Base-by-base conservation (phyloP, 2,888 invertebrate species). In the Drosophila demipolita region DNA sequence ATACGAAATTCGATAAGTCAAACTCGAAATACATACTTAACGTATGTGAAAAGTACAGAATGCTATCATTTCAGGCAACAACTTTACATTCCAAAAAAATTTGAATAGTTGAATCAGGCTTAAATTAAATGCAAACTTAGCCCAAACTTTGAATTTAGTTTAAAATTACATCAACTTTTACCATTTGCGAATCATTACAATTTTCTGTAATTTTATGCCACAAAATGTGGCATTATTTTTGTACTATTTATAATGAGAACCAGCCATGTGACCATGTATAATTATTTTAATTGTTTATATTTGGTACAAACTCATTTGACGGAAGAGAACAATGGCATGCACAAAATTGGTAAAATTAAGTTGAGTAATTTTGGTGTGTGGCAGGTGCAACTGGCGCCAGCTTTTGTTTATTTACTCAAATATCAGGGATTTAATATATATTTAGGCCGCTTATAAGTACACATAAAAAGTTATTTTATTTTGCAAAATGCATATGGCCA, bases 251-350 rank as follows among this genome's bases (percentile, higher is more conserved):
- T 12, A 15, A 23, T 15, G 1, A 20, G 38, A 38, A 60, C 40
- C 49, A 62, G 36, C 48, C 54, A 29, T 59, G 63, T 65, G 40
- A 66, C 60, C 58, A 32, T 57, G 61, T n/a, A 52, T 66, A 80
- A 80, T 80, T 75, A 80, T 61, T 70, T 68, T 70, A 75, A 83
- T 83, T 73, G 73, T 67, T 75, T 58, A 58, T 70, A 64, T 73
- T 78, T 69, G 62, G 45, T 29, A 36, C 54, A 61, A 49, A 59
- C 66, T 57, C 55, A 72, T 74, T 69, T 64, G 54, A 40, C 23
- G 52, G n/a, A 45, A 59, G 57, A 52, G 59, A 36, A 53, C 52
- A 58, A 59, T 76, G 38, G 79, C 69, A 70, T 70, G 74, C 59
- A 72, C 35, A 65, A 78, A 78, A 80, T 64, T 63, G 55, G 66